phyloP scores from a whole-genome alignment of 1,140 invertebrate species.

The Drosophila takahashii region DNA sequence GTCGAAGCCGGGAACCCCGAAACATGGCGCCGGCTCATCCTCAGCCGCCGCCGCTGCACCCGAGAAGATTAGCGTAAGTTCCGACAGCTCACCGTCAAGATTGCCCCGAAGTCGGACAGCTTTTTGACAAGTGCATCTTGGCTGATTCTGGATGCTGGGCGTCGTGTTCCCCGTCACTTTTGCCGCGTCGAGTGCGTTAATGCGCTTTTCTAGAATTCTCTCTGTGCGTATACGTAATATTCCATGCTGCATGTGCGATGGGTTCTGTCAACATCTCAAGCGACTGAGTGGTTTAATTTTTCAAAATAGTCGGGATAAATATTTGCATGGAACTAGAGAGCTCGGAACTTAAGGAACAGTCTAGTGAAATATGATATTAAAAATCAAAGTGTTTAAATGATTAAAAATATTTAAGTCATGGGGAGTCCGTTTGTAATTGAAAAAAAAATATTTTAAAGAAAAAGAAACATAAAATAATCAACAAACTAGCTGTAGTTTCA shows the following conservation, averaged over 20 bases:
- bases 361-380: not conserved
- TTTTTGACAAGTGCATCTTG: constrained; percentile 6
- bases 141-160: constrained; percentile 18
- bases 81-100: constrained; percentile 17
- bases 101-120: constrained; percentile 13
- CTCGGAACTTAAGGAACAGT: not conserved
- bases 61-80: constrained; percentile 77
- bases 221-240: constrained; percentile 50
- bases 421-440: too few species aligned
- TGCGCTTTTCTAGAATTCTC: constrained; percentile 30
- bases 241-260: not conserved
- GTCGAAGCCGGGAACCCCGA: constrained; percentile 74
- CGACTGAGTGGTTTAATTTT: constrained; percentile 14
- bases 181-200: constrained; percentile 14
- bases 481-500: too few species aligned
- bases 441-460: too few species aligned
- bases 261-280: constrained; percentile 6
- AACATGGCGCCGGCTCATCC: constrained; percentile 47
- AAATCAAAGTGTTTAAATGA: not conserved
- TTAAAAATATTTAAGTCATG: not conserved
- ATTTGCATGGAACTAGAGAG: not conserved
- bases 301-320: not conserved
- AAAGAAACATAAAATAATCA: too few species aligned
- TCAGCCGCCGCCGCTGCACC: constrained; percentile 35
- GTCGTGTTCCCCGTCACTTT: constrained; percentile 13